A percentile compares a stretch with the other conserved stretches of the same genome.
Evolutionary conservation across 2,797 vertebrate species (phyloP).

Genomic region (Anableps anableps): DNA sequence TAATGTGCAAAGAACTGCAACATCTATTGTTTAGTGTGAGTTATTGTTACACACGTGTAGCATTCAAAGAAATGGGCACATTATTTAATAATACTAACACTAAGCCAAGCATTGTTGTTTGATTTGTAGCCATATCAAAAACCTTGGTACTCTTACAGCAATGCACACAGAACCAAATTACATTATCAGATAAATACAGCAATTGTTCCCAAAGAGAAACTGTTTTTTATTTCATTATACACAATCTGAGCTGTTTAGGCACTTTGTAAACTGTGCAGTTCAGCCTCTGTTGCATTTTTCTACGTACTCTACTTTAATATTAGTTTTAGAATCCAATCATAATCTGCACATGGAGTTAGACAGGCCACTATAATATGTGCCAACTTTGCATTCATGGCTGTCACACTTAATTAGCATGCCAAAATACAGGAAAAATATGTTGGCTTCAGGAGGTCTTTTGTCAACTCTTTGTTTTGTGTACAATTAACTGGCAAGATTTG

Average conservation of each 20-base stretch:
- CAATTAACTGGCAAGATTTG: slow-evolving; percentile 77
- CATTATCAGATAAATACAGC: slow-evolving; percentile 11
- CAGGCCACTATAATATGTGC: slow-evolving; percentile 74
- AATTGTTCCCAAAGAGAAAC: slow-evolving; percentile 1
- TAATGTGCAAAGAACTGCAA: slow-evolving; percentile 55
- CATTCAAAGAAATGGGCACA: slow-evolving; percentile 32
- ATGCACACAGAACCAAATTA: slow-evolving; percentile 12
- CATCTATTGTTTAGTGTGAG: slow-evolving; percentile 44
- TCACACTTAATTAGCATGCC: slow-evolving; percentile 78
- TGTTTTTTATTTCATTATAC: slow-evolving; percentile 2
- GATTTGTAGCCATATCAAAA: slow-evolving; percentile 22
- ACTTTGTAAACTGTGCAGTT: slow-evolving; percentile 19
- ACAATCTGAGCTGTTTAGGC: slow-evolving; percentile 16
- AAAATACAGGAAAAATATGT: slow-evolving; percentile 76
- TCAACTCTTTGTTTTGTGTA: slow-evolving; percentile 80
- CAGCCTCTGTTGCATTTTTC: slow-evolving; percentile 11
- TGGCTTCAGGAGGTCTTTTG: slow-evolving; percentile 73
- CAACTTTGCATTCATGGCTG: slow-evolving; percentile 75
- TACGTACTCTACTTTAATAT: slow-evolving; percentile 44
- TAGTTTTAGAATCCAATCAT: slow-evolving; percentile 65
- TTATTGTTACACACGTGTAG: slow-evolving; percentile 32
- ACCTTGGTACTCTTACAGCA: not conserved
- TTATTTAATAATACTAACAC: slow-evolving; percentile 44
- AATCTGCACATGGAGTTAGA: slow-evolving; percentile 67
- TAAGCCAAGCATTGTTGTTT: slow-evolving; percentile 25